Conservation (phyloP, 2,797 vertebrate genomes). For the Anolis apletophallus region DNA sequence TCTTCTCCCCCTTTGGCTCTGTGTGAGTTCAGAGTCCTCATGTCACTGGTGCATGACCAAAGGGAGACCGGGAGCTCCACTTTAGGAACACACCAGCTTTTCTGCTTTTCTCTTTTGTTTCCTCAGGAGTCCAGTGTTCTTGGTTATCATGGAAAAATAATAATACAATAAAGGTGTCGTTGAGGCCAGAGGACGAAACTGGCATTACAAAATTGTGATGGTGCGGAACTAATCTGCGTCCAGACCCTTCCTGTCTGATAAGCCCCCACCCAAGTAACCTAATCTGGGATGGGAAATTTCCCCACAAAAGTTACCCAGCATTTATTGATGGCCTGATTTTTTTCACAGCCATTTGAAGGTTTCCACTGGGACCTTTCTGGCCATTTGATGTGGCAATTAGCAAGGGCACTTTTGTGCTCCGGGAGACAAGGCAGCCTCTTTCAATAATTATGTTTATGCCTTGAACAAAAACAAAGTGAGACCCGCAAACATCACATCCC, state of each 20-base stretch:
- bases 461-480: constrained; percentile 79
- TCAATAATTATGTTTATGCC: constrained; percentile 87
- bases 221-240: constrained; percentile 90
- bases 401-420: constrained; percentile 84
- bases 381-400: constrained; percentile 95
- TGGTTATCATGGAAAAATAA: constrained; percentile 71
- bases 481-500: constrained; percentile 82
- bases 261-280: constrained; percentile 78
- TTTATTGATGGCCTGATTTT: constrained; percentile 75
- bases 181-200: constrained; percentile 80
- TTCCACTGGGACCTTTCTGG: constrained; percentile 79
- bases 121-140: constrained; percentile 78
- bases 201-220: constrained; percentile 83
- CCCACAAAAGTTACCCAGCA: constrained; percentile 57
- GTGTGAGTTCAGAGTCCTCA: constrained; percentile 77
- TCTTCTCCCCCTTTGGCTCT: constrained; percentile 64
- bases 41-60: constrained; percentile 84
- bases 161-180: constrained; percentile 81
- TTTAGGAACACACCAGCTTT: constrained; percentile 76
- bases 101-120: constrained; percentile 83
- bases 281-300: constrained; percentile 80
- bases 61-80: constrained; percentile 75
- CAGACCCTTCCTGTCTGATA: constrained; percentile 81
- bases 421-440: constrained; percentile 82
- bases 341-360: constrained; percentile 82